Base-by-base conservation (phyloP, 2,113 vertebrate species). In the Origma solitaria region DNA sequence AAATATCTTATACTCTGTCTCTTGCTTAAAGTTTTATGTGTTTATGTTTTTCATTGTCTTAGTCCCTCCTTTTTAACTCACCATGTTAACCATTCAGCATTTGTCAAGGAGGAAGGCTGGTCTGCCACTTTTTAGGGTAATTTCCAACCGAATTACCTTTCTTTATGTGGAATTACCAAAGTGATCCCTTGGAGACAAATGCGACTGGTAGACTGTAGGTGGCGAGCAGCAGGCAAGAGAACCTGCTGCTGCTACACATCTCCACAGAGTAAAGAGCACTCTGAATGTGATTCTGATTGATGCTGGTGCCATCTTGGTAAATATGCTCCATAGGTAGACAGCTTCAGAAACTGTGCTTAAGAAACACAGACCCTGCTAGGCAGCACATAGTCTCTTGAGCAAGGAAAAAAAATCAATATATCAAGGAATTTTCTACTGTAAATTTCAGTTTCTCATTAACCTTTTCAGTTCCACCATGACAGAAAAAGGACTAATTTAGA, bases 351-450 rank as follows among this genome's bases (percentile, higher is more conserved):
- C 86, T 68, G 56, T 75, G 16, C 56, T 93, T 88, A 65, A 92
- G 81, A 94, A 92, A 91, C 54, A 87, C 72, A 92, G 44, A 40
- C 30, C 78, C 76, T 97, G 62, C 73, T 69, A 91, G 53, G 87
- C 45, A 82, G 73, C 35, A 57, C 8, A 77, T 27, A 15, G 15
- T 50, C 42, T 57, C 68, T 95, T 33, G 70, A 66, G 57, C 15
- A 92, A 90, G 28, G 53, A 22, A 38, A 28, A 49, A 53, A 72
- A 73, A 88, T 79, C 94, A 76, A 61, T 84, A 69, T 66, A 70
- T 72, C 44, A 56, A 61, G 51, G 40, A 57, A 88, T 14, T 71
- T 88, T 84, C 47, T 54, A 35, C 35, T 47, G 10, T 72, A 93
- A 77, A 56, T 54, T 94, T 80, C 37, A 65, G 44, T 28, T 94